Percentiles rank a stretch among this genome's conserved stretches.
Evolutionary conservation across 2,113 vertebrate species (phyloP).

Genomic region (Smithornis capensis): DNA sequence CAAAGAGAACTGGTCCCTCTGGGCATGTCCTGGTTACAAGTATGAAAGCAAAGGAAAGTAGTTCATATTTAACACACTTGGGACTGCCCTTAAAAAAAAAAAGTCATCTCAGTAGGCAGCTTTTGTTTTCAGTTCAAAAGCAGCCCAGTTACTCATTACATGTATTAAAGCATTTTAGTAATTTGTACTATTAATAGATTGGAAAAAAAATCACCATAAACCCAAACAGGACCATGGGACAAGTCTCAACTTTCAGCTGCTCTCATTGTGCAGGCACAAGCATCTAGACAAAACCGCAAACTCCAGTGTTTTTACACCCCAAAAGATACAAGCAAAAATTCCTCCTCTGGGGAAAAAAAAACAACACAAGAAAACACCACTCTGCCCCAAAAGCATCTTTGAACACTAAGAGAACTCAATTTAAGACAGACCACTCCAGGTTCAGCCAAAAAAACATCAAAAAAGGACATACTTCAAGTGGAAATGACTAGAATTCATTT

Average conservation of each 20-base stretch:
- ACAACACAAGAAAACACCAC: not conserved
- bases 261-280: not conserved
- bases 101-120: not conserved
- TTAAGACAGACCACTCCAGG: slow-evolving; percentile 45
- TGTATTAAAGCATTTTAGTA: slow-evolving; percentile 16
- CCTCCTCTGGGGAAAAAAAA: not conserved
- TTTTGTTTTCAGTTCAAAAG: slow-evolving; percentile 39
- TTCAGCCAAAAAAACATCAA: slow-evolving; percentile 48
- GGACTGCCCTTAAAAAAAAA: not conserved
- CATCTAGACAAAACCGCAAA: not conserved
- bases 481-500: slow-evolving; percentile 38
- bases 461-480: slow-evolving; percentile 29
- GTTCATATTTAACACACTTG: not conserved
- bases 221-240: not conserved
- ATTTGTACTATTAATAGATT: slow-evolving; percentile 33
- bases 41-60: not conserved
- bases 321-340: slow-evolving; percentile 28
- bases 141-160: not conserved
- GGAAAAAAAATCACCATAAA: not conserved
- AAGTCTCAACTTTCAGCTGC: slow-evolving; percentile 27
- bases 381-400: slow-evolving; percentile 49
- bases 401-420: slow-evolving; percentile 37
- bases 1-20: not conserved
- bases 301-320: not conserved
- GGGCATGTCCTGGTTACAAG: not conserved